Evolutionary conservation across 2,888 invertebrate species (phyloP), one percentile per base, ranked within the genome.

Genomic region (Cataglyphis altisquamis): DNA sequence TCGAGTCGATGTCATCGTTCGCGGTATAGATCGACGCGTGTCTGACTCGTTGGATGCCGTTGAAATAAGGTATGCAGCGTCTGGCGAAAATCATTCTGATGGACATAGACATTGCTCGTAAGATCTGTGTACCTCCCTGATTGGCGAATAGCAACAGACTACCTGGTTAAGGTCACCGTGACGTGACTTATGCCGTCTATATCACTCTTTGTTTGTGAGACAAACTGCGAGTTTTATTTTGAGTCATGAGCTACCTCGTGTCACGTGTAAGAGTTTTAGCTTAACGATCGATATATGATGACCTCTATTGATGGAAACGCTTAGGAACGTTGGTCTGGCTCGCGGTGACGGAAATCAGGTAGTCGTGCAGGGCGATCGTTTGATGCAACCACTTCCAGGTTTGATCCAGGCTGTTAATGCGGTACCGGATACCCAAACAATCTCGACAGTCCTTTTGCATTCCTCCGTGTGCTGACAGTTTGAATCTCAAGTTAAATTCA

Each of bases 311-410:
- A 55, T 64, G 66, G n/a, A 18, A 29, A 21, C 63, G 62, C 52
- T 25, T 86, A 12, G 36, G 62, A 45, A 95, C 95, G 95, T 97
- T 96, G 95, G 97, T 96, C 95, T 97, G 97, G 93, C 97, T 97
- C 91, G 97, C 96, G 88, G 97, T 97, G 92, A 98, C 96, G 92
- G 97, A 97, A 95, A 98, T 97, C 93, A 98, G 96, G 94, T 98
- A 98, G 93, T 98, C 97, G 96, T 98, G 98, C 86, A 98, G 96
- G 92, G 97, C 97, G 93, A 97, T 97, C 90, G 98, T 98, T 95
- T 98, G 98, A 95, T 98, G 98, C 95, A 98, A 96, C 98, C 98
- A 98, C 98, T 98, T 98, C 97, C 98, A 98, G 95, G 98, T 98
- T 95, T 98, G 98, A 95, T 98, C 98, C 95, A 98, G 97, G 95